A percentile compares a stretch with the other conserved stretches of the same genome.
Conservation (phyloP, 2,888 invertebrate species). For the Sphaerophoria taeniata region DNA sequence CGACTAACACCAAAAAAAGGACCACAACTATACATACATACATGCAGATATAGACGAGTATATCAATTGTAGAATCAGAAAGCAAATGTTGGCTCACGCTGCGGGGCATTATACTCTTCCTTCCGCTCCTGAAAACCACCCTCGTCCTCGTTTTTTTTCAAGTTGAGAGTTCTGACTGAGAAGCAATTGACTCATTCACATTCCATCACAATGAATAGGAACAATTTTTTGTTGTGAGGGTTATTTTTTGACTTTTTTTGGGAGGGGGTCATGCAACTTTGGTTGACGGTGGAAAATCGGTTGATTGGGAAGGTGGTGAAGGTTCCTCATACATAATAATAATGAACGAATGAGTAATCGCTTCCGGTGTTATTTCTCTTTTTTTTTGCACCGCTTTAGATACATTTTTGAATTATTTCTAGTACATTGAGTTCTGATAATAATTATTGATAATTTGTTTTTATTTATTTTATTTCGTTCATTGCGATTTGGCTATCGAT, state of each 20-base stretch:
- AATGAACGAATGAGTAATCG: constrained; percentile 47
- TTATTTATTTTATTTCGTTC: background rate
- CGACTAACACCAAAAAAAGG: constrained; percentile 23
- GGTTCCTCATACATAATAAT: background rate
- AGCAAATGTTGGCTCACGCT: constrained; percentile 40
- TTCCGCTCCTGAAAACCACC: background rate
- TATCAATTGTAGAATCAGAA: constrained; percentile 61
- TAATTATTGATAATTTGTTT: constrained; percentile 14
- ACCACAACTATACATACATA: background rate
- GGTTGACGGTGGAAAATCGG: constrained; percentile 42
- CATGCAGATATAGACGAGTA: background rate
- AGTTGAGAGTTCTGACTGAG: background rate
- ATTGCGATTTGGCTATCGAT: background rate
- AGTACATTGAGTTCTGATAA: background rate
- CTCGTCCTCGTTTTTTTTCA: background rate
- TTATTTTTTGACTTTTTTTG: background rate
- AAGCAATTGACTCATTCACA: constrained; percentile 58
- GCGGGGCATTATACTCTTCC: constrained; percentile 4
- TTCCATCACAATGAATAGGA: constrained; percentile 36
- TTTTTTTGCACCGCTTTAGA: background rate
- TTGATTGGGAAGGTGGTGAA: constrained; percentile 22
- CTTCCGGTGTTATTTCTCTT: constrained; percentile 15
- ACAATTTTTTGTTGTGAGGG: constrained; percentile 9
- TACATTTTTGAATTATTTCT: background rate
- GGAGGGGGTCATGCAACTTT: constrained; percentile 34